phyloP scores from a whole-genome alignment of 1,140 invertebrate genomes.

The Temnothorax longispinosus region DNA sequence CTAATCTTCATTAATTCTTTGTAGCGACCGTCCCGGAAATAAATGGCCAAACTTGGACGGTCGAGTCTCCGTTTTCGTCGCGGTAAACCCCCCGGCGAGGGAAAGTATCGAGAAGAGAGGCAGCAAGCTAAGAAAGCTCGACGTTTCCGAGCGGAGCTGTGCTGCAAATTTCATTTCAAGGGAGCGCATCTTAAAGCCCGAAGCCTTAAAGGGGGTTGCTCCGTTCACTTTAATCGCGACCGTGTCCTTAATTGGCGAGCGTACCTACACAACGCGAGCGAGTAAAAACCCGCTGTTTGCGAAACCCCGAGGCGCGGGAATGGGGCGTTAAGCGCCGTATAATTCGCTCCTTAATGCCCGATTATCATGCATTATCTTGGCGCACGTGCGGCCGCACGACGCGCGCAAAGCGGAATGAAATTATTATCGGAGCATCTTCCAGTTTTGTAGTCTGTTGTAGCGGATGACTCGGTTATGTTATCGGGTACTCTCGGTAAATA shows the following conservation, averaged over 20 bases:
- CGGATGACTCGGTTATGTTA: conserved; percentile 33
- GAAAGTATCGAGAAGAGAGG: not conserved
- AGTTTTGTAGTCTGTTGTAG: conserved; percentile 23
- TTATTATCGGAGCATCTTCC: conserved; percentile 70
- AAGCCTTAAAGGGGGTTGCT: conserved; percentile 1
- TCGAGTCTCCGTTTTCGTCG: conserved; percentile 3
- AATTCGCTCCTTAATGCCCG: conserved; percentile 75
- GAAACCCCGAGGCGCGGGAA: conserved; percentile 44
- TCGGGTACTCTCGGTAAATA: conserved; percentile 30
- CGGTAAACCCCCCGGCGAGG: conserved; percentile 39
- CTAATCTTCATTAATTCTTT: conserved; percentile 61
- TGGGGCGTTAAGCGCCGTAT: conserved; percentile 70
- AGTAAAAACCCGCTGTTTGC: conserved; percentile 69
- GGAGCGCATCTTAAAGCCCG: conserved; percentile 37
- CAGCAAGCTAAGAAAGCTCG: conserved; percentile 51
- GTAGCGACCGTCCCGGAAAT: conserved; percentile 24
- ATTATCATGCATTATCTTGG: conserved; percentile 75
- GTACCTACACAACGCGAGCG: conserved; percentile 39
- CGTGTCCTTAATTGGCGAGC: conserved; percentile 57
- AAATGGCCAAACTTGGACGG: conserved; percentile 56
- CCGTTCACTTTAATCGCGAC: conserved; percentile 60
- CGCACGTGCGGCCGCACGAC: conserved; percentile 18
- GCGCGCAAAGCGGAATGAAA: conserved; percentile 66
- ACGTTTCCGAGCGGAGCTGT: conserved; percentile 32
- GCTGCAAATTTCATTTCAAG: conserved; percentile 63